Percentiles rank a stretch among this genome's conserved stretches.
Conservation (phyloP, 2,113 vertebrate genomes). For the Myiagra hebetior region DNA sequence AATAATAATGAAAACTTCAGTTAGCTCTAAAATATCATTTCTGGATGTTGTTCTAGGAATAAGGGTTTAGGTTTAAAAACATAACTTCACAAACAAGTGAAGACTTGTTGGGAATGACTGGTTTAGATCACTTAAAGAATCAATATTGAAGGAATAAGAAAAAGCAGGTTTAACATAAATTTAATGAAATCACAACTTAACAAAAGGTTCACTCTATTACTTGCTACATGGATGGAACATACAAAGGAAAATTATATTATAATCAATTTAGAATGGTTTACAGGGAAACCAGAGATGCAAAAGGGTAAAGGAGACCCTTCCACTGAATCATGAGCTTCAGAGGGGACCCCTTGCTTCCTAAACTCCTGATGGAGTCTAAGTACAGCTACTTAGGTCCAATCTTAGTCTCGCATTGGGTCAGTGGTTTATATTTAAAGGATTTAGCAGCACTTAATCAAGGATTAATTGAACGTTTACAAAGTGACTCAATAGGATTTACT, state of each 20-base stretch:
- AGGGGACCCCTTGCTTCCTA: background rate
- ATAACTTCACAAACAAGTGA: background rate
- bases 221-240: background rate
- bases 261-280: background rate
- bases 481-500: background rate
- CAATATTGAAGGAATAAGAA: background rate
- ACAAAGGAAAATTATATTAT: background rate
- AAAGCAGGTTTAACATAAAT: background rate
- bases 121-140: background rate
- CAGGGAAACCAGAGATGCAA: background rate
- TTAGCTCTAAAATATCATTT: background rate
- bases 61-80: background rate
- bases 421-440: background rate
- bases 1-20: background rate
- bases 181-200: background rate
- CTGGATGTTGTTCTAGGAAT: background rate
- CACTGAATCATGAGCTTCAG: background rate
- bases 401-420: background rate
- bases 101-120: background rate
- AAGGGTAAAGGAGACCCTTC: background rate
- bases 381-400: background rate
- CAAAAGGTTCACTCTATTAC: background rate
- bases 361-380: background rate
- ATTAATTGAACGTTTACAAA: background rate
- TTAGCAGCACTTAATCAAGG: background rate